Evolutionary conservation across 2,888 invertebrate genomes (phyloP).

Genomic region (Anthrax anthrax): DNA sequence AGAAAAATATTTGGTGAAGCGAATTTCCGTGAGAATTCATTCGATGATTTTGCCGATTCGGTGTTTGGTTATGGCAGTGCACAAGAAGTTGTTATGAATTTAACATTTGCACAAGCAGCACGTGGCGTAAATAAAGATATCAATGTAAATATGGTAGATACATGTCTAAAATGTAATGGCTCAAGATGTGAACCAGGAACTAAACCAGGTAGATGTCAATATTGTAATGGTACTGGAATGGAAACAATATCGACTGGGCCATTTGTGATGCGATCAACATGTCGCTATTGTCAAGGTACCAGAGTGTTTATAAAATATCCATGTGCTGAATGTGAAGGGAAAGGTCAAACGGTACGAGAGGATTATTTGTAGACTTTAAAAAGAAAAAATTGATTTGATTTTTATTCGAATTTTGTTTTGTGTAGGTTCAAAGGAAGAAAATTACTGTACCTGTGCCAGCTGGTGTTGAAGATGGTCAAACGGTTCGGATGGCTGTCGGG

Average conservation of each 20-base stretch:
- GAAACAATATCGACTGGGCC: conserved; percentile 83
- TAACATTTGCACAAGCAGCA: conserved; percentile 88
- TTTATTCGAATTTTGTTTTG: not conserved
- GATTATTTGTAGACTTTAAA: not conserved
- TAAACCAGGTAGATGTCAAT: conserved; percentile 72
- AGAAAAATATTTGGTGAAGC: conserved; percentile 88
- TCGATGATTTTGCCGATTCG: conserved; percentile 78
- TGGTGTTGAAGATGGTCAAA: conserved; percentile 94
- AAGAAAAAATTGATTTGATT: not conserved
- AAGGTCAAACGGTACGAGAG: conserved; percentile 61
- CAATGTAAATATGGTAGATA: conserved; percentile 80
- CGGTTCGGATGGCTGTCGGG: conserved; percentile 85
- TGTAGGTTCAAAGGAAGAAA: conserved; percentile 65
- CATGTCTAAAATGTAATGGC: conserved; percentile 80
- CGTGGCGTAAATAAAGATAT: conserved; percentile 91
- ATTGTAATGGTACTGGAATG: conserved; percentile 95
- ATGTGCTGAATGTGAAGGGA: conserved; percentile 84
- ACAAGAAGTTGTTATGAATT: conserved; percentile 80
- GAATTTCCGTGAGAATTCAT: conserved; percentile 47
- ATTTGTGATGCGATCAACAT: conserved; percentile 93
- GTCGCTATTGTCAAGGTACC: conserved; percentile 78
- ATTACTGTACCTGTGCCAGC: conserved; percentile 90
- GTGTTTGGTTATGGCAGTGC: conserved; percentile 82
- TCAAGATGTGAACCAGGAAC: conserved; percentile 81
- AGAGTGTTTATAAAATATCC: conserved; percentile 80